These are phyloP conservation scores for Drosophila falleni DNA, from an alignment of 2,888 invertebrate genomes.

Conservation along the genomic window DNA sequence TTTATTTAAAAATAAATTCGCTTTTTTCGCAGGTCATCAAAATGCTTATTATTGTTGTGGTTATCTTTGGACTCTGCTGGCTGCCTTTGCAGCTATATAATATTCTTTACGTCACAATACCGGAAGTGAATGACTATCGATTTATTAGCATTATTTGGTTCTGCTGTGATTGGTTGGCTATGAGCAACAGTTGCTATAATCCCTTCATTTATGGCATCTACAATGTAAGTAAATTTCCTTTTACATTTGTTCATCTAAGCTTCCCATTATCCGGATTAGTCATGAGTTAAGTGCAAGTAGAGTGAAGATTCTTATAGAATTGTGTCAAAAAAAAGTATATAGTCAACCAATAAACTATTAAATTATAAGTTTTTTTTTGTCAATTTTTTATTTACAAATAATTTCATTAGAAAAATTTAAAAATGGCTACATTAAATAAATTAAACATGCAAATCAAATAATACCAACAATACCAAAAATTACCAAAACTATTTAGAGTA, in stretches of 20 bases:
- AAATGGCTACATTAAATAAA: too few relatives aligned
- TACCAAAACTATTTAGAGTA: too few relatives aligned
- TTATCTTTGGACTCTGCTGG: conserved; percentile 93
- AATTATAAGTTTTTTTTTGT: too few relatives aligned
- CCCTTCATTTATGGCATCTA: conserved; percentile 96
- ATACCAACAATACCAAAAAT: too few relatives aligned
- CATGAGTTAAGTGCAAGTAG: conserved; percentile 1
- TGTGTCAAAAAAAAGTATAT: too few relatives aligned
- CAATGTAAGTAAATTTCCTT: conserved; percentile 88
- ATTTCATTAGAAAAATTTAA: too few relatives aligned
- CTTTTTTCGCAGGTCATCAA: conserved; percentile 90
- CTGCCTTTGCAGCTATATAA: conserved; percentile 92
- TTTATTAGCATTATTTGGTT: conserved; percentile 95
- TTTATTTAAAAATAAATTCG: too few relatives aligned
- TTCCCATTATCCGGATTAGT: background rate
- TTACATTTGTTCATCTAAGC: background rate
- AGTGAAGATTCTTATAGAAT: background rate
- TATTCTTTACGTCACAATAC: conserved; percentile 89
- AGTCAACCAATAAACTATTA: too few relatives aligned
- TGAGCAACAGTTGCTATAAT: conserved; percentile 96
- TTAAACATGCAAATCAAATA: too few relatives aligned
- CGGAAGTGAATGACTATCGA: conserved; percentile 90
- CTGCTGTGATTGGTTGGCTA: conserved; percentile 94
- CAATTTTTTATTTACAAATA: too few relatives aligned
- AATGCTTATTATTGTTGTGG: conserved; percentile 94